Percentiles rank a stretch among this genome's conserved stretches.
These are phyloP conservation scores for Leptinotarsa texana DNA, from an alignment of 1,140 invertebrate genomes.

Conservation along the genomic window DNA sequence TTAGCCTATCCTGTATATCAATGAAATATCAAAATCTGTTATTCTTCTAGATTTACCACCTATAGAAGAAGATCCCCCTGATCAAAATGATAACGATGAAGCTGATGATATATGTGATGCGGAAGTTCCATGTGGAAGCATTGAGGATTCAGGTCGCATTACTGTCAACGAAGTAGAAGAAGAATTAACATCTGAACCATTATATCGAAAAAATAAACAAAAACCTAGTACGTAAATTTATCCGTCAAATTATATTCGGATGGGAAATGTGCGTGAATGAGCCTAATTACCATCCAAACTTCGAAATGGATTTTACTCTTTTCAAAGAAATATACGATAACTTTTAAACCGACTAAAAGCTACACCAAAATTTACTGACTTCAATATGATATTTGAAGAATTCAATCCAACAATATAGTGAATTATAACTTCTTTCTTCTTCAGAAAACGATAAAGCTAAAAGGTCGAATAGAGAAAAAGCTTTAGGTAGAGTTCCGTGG, in stretches of 20 bases:
- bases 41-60: conserved; percentile 25
- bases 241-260: conserved; percentile 3
- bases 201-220: conserved; percentile 21
- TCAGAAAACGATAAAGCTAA: conserved; percentile 9
- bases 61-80: conserved; percentile 21
- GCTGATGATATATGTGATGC: conserved; percentile 15
- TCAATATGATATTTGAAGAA: background rate
- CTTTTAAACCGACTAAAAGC: background rate
- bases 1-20: no score
- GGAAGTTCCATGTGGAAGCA: background rate
- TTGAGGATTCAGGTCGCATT: conserved; percentile 8
- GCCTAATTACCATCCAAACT: no score
- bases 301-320: background rate
- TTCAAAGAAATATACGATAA: background rate
- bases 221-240: conserved; percentile 30
- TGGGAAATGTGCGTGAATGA: background rate
- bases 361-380: background rate
- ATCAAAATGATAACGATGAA: conserved; percentile 23
- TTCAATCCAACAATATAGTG: background rate
- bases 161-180: background rate
- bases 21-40: background rate
- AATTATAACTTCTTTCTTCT: background rate
- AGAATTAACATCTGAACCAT: conserved; percentile 18
- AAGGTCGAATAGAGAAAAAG: conserved; percentile 3
- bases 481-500: conserved; percentile 12